Evolutionary conservation across 2,888 invertebrate genomes (phyloP).

Genomic region (Ellobium chinense): DNA sequence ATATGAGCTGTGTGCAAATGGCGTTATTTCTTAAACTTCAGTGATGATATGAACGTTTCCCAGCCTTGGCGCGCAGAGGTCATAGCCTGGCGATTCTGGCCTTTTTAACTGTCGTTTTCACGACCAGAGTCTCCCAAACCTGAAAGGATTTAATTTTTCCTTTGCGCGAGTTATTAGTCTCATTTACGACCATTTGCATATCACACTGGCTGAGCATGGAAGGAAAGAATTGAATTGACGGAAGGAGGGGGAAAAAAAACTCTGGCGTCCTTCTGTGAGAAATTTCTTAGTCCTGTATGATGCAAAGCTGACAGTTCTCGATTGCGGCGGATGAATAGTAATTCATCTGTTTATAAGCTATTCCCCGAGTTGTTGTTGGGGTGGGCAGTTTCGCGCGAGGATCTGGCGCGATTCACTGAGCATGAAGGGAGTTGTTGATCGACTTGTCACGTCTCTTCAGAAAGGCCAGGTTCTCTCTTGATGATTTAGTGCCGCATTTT

Average conservation of each 20-base stretch:
- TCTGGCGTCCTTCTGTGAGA: constrained; percentile 17
- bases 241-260: not conserved
- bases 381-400: constrained; percentile 29
- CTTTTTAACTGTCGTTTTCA: constrained; percentile 29
- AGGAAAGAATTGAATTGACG: constrained; percentile 18
- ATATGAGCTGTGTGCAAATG: constrained; percentile 36
- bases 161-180: constrained; percentile 40
- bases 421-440: constrained; percentile 49
- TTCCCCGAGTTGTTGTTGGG: constrained; percentile 22
- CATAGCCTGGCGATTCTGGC: constrained; percentile 22
- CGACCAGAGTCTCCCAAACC: constrained; percentile 6
- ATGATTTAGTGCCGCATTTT: constrained; percentile 49
- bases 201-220: not conserved
- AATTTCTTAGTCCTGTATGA: constrained; percentile 31
- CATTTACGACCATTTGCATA: constrained; percentile 39
- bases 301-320: constrained; percentile 43
- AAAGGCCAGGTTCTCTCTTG: constrained; percentile 40
- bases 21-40: constrained; percentile 38
- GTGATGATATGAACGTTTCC: constrained; percentile 26
- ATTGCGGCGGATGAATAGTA: constrained; percentile 39
- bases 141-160: constrained; percentile 46
- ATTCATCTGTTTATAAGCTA: constrained; percentile 43
- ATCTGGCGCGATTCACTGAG: constrained; percentile 23
- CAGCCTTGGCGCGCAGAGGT: constrained; percentile 6
- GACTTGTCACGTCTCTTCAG: constrained; percentile 46